phyloP scores from a whole-genome alignment of 2,888 invertebrate genomes.

The Teleogryllus oceanicus region DNA sequence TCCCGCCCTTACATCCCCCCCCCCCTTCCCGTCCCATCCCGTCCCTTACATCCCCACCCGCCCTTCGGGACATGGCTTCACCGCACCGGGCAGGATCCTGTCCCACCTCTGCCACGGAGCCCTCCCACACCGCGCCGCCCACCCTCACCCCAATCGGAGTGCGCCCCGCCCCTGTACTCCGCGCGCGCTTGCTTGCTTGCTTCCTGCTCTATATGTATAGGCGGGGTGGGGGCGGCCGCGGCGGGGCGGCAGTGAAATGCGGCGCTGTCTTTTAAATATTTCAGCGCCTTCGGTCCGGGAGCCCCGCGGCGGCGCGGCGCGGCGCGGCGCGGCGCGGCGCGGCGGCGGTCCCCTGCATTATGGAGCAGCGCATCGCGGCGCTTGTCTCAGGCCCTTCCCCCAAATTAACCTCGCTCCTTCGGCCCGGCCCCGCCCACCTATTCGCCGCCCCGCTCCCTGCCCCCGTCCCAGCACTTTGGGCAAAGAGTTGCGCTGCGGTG shows the following conservation, averaged over 20 bases:
- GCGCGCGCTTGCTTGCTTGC: background rate
- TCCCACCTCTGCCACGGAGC: background rate
- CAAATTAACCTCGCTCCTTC: background rate
- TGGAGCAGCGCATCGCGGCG: conserved; percentile 2
- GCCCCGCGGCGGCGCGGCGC: background rate
- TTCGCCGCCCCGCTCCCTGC: too few relatives aligned
- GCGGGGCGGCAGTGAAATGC: background rate
- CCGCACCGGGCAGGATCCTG: too few relatives aligned
- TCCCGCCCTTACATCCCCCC: too few relatives aligned
- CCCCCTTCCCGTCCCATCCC: too few relatives aligned
- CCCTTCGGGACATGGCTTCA: too few relatives aligned
- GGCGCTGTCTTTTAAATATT: conserved; percentile 10
- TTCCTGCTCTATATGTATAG: conserved; percentile 9
- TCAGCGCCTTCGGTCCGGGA: conserved; percentile 11
- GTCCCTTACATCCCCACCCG: too few relatives aligned
- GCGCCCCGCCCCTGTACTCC: background rate
- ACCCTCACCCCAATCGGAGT: background rate
- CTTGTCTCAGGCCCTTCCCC: background rate
- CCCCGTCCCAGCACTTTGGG: too few relatives aligned
- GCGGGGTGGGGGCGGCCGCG: background rate
- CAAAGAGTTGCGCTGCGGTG: too few relatives aligned
- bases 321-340: background rate
- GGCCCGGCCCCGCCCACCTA: background rate
- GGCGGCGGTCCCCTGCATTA: background rate
- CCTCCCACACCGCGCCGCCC: background rate